phyloP scores from a whole-genome alignment of 1,140 invertebrate genomes.

The Drosophila sproati region DNA sequence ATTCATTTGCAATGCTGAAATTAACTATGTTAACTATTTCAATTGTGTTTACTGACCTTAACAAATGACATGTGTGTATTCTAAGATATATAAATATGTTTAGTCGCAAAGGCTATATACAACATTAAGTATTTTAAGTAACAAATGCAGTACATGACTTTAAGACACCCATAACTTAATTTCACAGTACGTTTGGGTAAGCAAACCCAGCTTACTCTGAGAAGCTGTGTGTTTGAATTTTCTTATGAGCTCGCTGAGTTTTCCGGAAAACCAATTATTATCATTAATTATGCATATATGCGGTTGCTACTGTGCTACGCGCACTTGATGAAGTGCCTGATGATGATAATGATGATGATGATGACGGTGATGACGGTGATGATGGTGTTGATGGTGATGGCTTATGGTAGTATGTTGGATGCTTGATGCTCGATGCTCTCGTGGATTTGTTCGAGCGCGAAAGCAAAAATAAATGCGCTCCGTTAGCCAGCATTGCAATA shows the following conservation, averaged over 20 bases:
- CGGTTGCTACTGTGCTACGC: slow-evolving; percentile 7
- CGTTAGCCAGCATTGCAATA: slow-evolving; percentile 57
- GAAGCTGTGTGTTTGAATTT: neutral
- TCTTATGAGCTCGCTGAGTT: slow-evolving; percentile 6
- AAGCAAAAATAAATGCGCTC: slow-evolving; percentile 72
- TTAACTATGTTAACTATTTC: no score
- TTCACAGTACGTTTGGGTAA: neutral
- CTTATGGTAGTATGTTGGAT: neutral
- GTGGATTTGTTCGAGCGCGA: slow-evolving; percentile 65
- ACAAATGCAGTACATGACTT: neutral
- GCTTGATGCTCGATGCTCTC: slow-evolving; percentile 50
- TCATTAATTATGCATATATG: slow-evolving; percentile 76
- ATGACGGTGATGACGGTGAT: neutral
- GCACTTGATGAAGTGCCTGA: slow-evolving; percentile 35
- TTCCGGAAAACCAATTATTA: slow-evolving; percentile 40
- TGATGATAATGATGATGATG: slow-evolving; percentile 9
- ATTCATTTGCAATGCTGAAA: no score
- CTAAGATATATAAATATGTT: no score
- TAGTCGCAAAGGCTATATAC: no score
- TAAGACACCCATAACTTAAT: slow-evolving; percentile 3
- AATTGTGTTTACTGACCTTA: no score
- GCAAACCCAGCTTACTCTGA: neutral
- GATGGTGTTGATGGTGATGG: slow-evolving; percentile 17
- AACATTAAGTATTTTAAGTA: neutral
- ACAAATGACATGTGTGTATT: no score